Evolutionary conservation across 2,797 vertebrate species (phyloP), one percentile per base, ranked within the genome.

Genomic region (Malurus splendens): DNA sequence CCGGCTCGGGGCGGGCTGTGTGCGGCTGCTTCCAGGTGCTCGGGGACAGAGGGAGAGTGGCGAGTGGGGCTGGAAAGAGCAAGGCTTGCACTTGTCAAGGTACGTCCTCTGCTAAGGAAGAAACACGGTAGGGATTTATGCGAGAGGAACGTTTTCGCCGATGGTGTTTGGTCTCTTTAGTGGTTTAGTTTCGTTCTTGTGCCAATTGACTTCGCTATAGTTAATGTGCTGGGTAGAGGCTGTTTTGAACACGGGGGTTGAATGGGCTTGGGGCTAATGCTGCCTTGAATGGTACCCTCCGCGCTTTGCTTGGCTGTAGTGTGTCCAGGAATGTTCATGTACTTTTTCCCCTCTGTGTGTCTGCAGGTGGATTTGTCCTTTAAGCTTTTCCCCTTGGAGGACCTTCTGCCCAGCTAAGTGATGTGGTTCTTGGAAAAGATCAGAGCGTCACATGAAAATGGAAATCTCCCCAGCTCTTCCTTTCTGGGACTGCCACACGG

Each of bases 351-450:
- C 25, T 65, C n/a, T 38, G 4, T 71, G 25, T 79, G 17, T 80
- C 42, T 54, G 32, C 57, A 94, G 93, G 90, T 67, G 66, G 45
- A 25, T 66, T 75, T 50, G 16, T 25, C 17, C 36, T 30, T 59
- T 18, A 8, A 7, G 6, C 18, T 55, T 13, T 48, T 47, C 3
- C 4, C 5, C 12, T 70, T 18, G 16, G 48, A 59, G 48, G 48
- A 82, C 2, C 20, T 73, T 9, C 36, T 32, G 39, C 16, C 28
- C 12, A 27, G 28, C 47, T 30, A 4, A 87, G 18, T 2, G 14
- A 97, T 97, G 97, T 87, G 97, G 92, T 82, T 97, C 65, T 61
- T 97, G 39, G 94, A 94, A n/a, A 96, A 94, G 78, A 81, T 97
- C 25, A 93, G 94, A 73, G 32, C 62, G 1, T 91, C 96, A 0